Evolutionary conservation across 30 jellyfish, hydroid and myxozoan genomes (phyloP), one percentile per base, ranked within the genome.

Genomic region (Rhopilema esculentum): DNA sequence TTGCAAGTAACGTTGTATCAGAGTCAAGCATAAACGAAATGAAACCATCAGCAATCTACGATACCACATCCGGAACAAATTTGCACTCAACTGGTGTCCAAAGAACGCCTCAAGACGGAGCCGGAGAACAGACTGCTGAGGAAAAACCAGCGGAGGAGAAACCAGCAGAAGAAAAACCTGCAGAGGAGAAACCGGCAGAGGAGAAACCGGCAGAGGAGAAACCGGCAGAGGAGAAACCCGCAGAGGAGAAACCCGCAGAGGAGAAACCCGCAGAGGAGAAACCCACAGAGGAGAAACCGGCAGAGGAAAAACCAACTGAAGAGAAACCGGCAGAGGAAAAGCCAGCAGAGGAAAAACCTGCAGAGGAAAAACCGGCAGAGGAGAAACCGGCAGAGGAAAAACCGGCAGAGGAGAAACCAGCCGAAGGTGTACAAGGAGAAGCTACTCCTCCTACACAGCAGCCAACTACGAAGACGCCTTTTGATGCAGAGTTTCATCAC

Each of bases 181-280:
- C 82, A 9, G 82, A 32, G 65, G 94, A 31, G 57, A 70, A 20
- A 28, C 66, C 85, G 24, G 89, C 72, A 16, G 76, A 76, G 28
- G 81, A 75, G 75, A 68, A 84, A 27, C 86, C 86, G 4, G 81
- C 27, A 26, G 80, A 75, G 25, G 89, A 86, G 73, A 63, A 68
- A 22, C 66, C 79, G 2, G 72, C 89, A 0, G 87, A 86, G 27
- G 94, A 80, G 51, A 32, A 80, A 20, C 73, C 76, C 4, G 72
- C 49, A 0, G 89, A 80, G 31, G 89, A 64, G 27, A 80, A 80
- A 32, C 53, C 70, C 18, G 70, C 70, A 27, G 81, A 32, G 27
- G 89, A 64, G 30, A 62, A 80, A 64, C 81, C 89, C 16, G 70
- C 49, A 16, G 84, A 72, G 48, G 90, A 49, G 71, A 30, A 25